Percentiles rank a stretch among this genome's conserved stretches.
Evolutionary conservation across 2,113 vertebrate genomes (phyloP).

Genomic region (Orthonyx spaldingii): DNA sequence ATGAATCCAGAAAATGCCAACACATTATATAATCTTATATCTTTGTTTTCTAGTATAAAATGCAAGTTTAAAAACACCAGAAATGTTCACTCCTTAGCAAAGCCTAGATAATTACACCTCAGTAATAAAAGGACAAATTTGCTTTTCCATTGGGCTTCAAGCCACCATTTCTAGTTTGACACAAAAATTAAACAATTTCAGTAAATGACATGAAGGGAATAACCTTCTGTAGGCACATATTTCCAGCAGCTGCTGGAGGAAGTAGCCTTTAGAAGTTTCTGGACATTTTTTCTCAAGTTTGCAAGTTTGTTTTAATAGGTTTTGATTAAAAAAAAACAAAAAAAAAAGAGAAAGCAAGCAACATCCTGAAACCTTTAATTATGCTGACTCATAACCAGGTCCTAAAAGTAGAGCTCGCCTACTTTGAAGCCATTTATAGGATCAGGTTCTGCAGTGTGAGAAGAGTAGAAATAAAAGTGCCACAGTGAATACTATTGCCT

Average conservation of each 20-base stretch:
- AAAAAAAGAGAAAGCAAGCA: not conserved
- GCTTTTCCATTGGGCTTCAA: not conserved
- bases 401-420: slow-evolving; percentile 13
- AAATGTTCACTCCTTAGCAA: not conserved
- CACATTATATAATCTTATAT: accelerated
- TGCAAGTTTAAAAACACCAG: not conserved
- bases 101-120: not conserved
- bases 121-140: not conserved
- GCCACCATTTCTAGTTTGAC: not conserved
- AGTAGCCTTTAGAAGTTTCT: not conserved
- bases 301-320: not conserved
- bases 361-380: not conserved
- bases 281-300: not conserved
- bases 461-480: not conserved
- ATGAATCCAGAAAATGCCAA: not conserved
- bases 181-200: not conserved
- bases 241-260: not conserved
- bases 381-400: slow-evolving; percentile 19
- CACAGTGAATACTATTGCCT: not conserved
- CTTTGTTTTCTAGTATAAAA: not conserved
- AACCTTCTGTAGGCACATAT: not conserved
- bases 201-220: not conserved
- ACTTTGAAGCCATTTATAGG: slow-evolving; percentile 36
- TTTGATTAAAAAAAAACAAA: not conserved
- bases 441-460: not conserved